These are phyloP conservation scores for Metaphire vulgaris DNA, from an alignment of 1,140 invertebrate genomes.

Conservation along the genomic window DNA sequence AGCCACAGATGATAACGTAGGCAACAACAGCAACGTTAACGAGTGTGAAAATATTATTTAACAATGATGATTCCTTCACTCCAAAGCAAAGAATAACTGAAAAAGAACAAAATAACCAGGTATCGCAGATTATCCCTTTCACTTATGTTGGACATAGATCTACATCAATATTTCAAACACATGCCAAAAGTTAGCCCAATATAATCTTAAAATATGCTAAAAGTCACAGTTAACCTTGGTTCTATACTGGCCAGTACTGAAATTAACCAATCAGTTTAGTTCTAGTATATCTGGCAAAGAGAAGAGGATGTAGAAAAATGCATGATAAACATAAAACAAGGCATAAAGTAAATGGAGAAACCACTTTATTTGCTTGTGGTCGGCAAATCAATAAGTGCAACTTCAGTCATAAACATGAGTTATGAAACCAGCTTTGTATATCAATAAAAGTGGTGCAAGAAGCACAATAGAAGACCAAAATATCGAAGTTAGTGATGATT, in stretches of 20 bases:
- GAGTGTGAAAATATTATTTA: conserved; percentile 84
- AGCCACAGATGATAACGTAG: conserved; percentile 73
- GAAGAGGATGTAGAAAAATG: no score
- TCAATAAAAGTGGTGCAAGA: not conserved
- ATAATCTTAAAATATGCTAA: not conserved
- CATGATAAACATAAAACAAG: no score
- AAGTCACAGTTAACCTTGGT: no score
- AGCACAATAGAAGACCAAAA: not conserved
- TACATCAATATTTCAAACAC: no score
- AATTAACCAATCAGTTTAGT: not conserved
- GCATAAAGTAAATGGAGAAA: no score
- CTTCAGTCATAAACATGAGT: not conserved
- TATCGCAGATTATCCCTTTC: no score
- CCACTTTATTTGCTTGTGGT: no score
- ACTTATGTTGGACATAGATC: no score
- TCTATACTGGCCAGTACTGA: not conserved
- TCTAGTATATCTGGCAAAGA: no score
- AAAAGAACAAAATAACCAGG: no score
- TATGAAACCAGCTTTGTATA: not conserved
- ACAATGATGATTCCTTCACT: conserved; percentile 76
- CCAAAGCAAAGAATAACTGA: conserved; percentile 70
- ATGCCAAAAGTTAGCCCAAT: conserved; percentile 36
- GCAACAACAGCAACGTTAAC: conserved; percentile 76
- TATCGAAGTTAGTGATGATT: not conserved
- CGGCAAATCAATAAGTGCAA: not conserved